Evolutionary conservation across 2,113 vertebrate species (phyloP), one percentile per base, ranked within the genome.

Genomic region (Peucedramus taeniatus): DNA sequence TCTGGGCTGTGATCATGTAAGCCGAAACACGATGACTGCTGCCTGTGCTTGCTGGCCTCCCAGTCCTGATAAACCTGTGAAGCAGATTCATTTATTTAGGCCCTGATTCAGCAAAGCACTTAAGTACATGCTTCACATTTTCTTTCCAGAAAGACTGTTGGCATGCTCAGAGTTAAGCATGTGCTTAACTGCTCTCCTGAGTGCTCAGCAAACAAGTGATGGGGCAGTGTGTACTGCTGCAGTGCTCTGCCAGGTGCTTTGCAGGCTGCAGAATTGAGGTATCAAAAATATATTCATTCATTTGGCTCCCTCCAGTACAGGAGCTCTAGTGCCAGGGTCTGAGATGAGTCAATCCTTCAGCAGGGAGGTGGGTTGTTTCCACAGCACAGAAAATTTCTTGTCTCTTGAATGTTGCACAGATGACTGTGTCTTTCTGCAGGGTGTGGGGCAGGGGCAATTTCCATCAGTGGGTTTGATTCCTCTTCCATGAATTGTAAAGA

Each of bases 81-180:
- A 61, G 40, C 53, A 69, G 30, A 82, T 75, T 71, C 49, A 33
- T 85, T 91, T 93, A 76, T 79, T 89, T 86, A 89, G 89, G 56
- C 83, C 45, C 78, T 89, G 61, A 93, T 96, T 96, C 89, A 96
- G 61, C 65, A 85, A 91, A 82, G 70, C 49, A 51, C 83, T 87
- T 47, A 79, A 76, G 74, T 49, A 59, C 19, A 4, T 22, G 78
- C 74, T 87, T 89, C 61, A 60, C 61, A 30, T 78, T 89, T 84
- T 90, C 78, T 79, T 89, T 79, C 37, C 74, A 37, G 13, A 84
- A 53, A 72, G 53, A 37, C 33, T 82, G 70, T 47, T 19, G 7
- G 83, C 26, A 13, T 40, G 83, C 53, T 89, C 19, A 49, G 53
- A 89, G 45, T 91, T 71, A 87, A 76, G 89, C 65, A 4, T 59